Evolutionary conservation across 2,888 invertebrate genomes (phyloP).

Genomic region (Bhutanitis thaidina): DNA sequence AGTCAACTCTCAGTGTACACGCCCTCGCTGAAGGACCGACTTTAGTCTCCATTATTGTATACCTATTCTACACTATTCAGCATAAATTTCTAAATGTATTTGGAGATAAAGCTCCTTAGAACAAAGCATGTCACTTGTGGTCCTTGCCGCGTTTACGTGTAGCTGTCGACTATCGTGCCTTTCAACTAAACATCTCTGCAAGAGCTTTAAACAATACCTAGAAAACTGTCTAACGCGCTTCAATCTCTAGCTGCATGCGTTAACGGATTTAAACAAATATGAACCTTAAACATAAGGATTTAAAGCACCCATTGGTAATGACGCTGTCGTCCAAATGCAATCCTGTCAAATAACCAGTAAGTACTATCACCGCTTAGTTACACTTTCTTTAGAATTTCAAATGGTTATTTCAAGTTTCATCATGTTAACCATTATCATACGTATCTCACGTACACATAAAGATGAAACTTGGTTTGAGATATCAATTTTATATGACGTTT

Average conservation of each 20-base stretch:
- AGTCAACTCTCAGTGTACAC: neutral
- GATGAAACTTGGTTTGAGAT: neutral
- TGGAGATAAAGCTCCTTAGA: slow-evolving; percentile 11
- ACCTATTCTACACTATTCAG: neutral
- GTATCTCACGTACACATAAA: neutral
- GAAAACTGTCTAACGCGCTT: slow-evolving; percentile 45
- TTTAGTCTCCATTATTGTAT: neutral
- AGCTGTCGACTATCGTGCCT: slow-evolving; percentile 30
- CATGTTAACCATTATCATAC: slow-evolving; percentile 6
- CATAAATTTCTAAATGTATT: slow-evolving; percentile 18
- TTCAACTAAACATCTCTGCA: slow-evolving; percentile 42
- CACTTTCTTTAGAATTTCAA: slow-evolving; percentile 19
- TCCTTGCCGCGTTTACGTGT: slow-evolving; percentile 27
- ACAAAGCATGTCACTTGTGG: slow-evolving; percentile 25
- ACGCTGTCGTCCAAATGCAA: slow-evolving; percentile 36
- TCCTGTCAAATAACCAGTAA: slow-evolving; percentile 41
- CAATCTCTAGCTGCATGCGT: slow-evolving; percentile 30
- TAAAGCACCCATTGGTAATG: slow-evolving; percentile 26
- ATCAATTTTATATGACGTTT: slow-evolving; percentile 4
- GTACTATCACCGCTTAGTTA: slow-evolving; percentile 57
- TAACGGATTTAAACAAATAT: slow-evolving; percentile 23
- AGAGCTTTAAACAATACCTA: slow-evolving; percentile 35
- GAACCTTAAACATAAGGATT: slow-evolving; percentile 20
- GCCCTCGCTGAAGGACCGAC: neutral
- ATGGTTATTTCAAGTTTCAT: neutral